Conservation (phyloP, 2,113 vertebrate genomes). For the Xenus cinereus region DNA sequence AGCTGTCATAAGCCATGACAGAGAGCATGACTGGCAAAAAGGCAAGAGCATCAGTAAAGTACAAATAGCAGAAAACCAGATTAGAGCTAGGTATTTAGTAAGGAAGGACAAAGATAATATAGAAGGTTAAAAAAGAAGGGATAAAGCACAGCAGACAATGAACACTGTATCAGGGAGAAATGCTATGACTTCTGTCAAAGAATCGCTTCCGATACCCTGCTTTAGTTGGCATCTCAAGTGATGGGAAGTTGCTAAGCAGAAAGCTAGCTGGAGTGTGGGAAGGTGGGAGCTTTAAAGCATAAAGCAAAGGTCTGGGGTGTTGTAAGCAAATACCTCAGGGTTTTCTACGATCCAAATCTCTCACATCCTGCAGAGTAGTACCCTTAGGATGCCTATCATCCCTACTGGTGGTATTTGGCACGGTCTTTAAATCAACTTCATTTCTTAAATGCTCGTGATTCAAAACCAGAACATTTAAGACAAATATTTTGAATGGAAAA, state of each 20-base stretch:
- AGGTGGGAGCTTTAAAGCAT: neutral
- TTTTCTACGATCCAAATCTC: neutral
- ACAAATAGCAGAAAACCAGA: slow-evolving; percentile 8
- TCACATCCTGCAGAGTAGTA: neutral
- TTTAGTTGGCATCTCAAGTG: neutral
- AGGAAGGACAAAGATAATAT: neutral
- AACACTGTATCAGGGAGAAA: neutral
- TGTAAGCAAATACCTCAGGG: neutral
- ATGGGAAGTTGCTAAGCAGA: neutral
- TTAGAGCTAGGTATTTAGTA: neutral
- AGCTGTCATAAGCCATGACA: slow-evolving; percentile 23
- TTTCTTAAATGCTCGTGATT: neutral
- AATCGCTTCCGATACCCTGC: neutral
- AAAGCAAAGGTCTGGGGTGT: neutral
- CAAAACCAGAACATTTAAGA: neutral
- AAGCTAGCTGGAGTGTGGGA: neutral
- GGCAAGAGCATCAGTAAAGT: neutral
- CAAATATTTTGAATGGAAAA: neutral
- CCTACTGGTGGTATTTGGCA: neutral
- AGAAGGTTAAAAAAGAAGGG: neutral
- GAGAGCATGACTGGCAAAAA: slow-evolving; percentile 38
- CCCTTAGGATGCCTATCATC: neutral
- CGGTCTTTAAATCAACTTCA: neutral
- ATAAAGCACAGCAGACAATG: neutral
- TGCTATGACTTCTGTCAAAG: neutral